Conservation (phyloP, 2,113 vertebrate species). For the Eudyptes chrysolophus region DNA sequence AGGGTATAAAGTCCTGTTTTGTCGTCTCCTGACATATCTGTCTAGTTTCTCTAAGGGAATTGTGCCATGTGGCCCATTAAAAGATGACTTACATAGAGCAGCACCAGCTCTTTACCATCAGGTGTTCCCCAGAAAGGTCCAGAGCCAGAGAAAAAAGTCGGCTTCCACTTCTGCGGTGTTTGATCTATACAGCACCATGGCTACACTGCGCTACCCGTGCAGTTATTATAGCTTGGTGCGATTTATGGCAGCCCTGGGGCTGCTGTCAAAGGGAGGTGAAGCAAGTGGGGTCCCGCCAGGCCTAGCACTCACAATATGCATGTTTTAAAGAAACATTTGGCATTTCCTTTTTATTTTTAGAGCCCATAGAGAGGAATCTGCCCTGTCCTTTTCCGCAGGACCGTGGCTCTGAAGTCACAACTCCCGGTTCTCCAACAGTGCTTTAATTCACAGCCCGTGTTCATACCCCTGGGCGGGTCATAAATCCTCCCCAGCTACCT, state of each 20-base stretch:
- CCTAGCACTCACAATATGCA: neutral
- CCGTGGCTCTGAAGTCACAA: neutral
- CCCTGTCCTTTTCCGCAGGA: neutral
- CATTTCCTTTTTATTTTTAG: neutral
- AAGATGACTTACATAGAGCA: neutral
- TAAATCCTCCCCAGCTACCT: conserved; percentile 54
- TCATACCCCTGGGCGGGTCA: neutral
- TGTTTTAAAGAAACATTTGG: neutral
- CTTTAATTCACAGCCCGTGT: neutral
- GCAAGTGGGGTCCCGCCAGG: neutral
- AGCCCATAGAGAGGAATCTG: neutral
- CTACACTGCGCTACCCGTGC: rapidly evolving
- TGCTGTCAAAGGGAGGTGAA: neutral
- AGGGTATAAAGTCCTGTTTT: neutral
- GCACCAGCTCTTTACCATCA: neutral
- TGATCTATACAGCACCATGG: rapidly evolving
- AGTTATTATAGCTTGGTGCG: neutral
- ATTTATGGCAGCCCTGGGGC: neutral
- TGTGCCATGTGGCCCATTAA: neutral
- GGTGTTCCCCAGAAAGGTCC: neutral
- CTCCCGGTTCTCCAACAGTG: neutral
- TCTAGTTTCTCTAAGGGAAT: neutral
- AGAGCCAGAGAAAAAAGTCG: neutral
- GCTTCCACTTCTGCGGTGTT: neutral
- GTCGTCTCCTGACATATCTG: neutral